Conservation (phyloP, 2,113 vertebrate species). For the Dicerorhinus sumatrensis region DNA sequence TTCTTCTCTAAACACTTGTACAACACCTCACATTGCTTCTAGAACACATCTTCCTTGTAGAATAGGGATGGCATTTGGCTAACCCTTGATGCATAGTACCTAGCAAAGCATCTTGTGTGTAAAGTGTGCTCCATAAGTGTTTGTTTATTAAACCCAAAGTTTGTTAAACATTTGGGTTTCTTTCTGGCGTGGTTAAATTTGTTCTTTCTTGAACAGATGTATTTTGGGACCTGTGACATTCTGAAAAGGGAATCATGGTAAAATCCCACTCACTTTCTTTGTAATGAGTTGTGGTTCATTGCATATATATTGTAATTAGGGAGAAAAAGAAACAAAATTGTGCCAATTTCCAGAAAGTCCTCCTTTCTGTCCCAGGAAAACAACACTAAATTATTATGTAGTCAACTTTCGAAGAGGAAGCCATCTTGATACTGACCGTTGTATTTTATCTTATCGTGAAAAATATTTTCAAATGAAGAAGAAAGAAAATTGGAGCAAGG, state of each 20-base stretch:
- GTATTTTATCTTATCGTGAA: neutral
- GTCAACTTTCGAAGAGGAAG: neutral
- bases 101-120: neutral
- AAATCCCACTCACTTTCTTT: neutral
- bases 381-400: neutral
- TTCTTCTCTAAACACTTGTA: neutral
- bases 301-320: neutral
- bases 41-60: neutral
- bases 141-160: neutral
- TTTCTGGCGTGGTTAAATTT: neutral
- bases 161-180: neutral
- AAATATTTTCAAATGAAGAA: neutral
- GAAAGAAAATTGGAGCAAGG: neutral
- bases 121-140: neutral
- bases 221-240: neutral
- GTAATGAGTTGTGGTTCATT: neutral
- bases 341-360: neutral
- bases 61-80: neutral
- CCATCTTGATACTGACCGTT: neutral
- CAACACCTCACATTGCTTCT: neutral
- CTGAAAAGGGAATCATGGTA: neutral
- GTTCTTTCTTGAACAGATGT: neutral
- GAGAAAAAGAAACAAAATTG: neutral
- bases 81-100: neutral
- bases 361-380: neutral